Conservation (phyloP, 2,888 invertebrate species). For the Peribatodes rhomboidaria region DNA sequence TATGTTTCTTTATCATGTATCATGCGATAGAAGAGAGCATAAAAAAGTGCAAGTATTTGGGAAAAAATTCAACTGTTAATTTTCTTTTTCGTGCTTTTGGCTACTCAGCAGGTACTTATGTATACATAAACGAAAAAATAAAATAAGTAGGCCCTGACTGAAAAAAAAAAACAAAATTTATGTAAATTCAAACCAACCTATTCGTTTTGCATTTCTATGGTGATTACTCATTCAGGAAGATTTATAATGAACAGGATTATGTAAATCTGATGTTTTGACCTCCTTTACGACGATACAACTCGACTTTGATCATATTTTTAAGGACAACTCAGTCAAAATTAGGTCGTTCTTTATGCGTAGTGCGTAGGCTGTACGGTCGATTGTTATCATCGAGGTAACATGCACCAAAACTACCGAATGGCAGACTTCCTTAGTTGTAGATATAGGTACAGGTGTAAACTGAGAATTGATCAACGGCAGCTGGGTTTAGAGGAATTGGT, state of each 20-base stretch:
- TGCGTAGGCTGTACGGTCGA: constrained; percentile 22
- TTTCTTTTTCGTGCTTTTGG: too few relatives aligned
- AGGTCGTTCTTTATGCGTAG: constrained; percentile 24
- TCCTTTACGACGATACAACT: constrained; percentile 4
- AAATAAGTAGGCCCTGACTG: too few relatives aligned
- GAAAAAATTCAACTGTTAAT: too few relatives aligned
- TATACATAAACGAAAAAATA: too few relatives aligned
- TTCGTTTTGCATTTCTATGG: constrained; percentile 12
- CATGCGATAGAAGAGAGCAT: too few relatives aligned
- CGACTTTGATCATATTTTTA: constrained; percentile 10
- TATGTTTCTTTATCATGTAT: too few relatives aligned
- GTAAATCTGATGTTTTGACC: constrained; percentile 13
- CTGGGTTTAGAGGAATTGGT: too few relatives aligned
- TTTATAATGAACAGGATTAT: constrained; percentile 8
- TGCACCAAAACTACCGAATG: constrained; percentile 6
- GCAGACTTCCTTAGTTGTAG: background rate
- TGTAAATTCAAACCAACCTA: constrained; percentile 9
- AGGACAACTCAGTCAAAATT: constrained; percentile 12
- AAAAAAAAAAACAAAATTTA: too few relatives aligned
- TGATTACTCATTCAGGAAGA: constrained; percentile 19
- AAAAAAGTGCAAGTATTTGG: too few relatives aligned
- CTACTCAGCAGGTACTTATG: too few relatives aligned
- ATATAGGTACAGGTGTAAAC: background rate
- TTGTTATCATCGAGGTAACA: constrained; percentile 23
- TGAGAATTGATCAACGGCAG: background rate